Percentiles rank a stretch among this genome's conserved stretches.
phyloP scores from a whole-genome alignment of 2,113 vertebrate species.

The Dipodomys ordii region DNA sequence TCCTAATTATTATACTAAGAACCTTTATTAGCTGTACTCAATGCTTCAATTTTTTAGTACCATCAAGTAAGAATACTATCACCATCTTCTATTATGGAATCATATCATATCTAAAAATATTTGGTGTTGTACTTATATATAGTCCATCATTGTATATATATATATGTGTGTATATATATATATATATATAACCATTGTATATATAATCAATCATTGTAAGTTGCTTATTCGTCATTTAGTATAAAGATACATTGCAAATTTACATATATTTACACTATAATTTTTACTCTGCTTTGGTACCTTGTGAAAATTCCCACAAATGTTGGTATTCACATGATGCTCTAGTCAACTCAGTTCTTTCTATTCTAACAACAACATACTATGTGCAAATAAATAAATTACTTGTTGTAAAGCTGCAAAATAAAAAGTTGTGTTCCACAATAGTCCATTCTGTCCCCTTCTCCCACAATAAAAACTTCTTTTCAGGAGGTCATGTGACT shows the following conservation, averaged over 20 bases:
- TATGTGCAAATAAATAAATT: background rate
- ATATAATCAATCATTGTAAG: too few relatives aligned
- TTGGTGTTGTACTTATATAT: background rate
- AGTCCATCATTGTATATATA: too few relatives aligned
- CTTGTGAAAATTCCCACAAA: background rate
- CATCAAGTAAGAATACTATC: background rate
- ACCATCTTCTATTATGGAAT: background rate
- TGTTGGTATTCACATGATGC: conserved; percentile 17
- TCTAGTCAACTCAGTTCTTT: background rate
- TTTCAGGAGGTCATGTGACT: background rate
- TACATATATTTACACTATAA: background rate
- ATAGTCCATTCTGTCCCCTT: background rate
- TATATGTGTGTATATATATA: too few relatives aligned
- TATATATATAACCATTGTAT: too few relatives aligned
- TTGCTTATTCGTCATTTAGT: background rate
- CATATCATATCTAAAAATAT: background rate
- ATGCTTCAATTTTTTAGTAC: background rate
- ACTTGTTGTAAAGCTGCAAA: background rate
- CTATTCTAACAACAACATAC: background rate
- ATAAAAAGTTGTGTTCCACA: background rate
- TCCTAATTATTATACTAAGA: background rate
- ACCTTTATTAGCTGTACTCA: background rate
- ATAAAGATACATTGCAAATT: background rate
- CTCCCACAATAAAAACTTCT: background rate
- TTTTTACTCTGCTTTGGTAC: background rate